Conservation (phyloP, 2,888 invertebrate species). For the Ormyrus nitidulus region DNA sequence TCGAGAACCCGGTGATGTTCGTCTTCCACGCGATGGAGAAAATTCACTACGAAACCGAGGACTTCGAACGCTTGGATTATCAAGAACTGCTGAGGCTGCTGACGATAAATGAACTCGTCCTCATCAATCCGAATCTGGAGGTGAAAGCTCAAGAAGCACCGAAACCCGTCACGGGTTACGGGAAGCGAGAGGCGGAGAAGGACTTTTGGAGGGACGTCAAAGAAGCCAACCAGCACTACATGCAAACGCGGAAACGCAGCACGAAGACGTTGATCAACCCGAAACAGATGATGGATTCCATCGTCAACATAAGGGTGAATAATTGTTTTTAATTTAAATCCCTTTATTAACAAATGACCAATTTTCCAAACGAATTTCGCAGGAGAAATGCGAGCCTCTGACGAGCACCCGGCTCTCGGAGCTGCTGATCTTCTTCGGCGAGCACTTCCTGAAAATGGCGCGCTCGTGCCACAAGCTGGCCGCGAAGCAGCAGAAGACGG, state of each 20-base stretch:
- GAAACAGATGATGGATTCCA: slow-evolving; percentile 65
- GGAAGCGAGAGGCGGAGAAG: background rate
- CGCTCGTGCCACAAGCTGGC: slow-evolving; percentile 80
- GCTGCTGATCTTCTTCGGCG: slow-evolving; percentile 83
- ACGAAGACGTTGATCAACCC: slow-evolving; percentile 66
- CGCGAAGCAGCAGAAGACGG: slow-evolving; percentile 79
- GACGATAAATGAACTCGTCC: slow-evolving; percentile 76
- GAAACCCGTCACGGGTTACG: background rate
- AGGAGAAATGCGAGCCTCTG: slow-evolving; percentile 75
- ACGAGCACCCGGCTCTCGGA: slow-evolving; percentile 80
- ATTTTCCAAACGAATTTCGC: slow-evolving; percentile 9
- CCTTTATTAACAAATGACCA: too few relatives aligned
- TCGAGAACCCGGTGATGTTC: slow-evolving; percentile 85
- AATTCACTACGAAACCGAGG: slow-evolving; percentile 78
- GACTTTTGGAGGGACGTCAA: slow-evolving; percentile 64
- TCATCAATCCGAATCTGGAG: slow-evolving; percentile 63
- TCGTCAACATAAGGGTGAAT: slow-evolving; percentile 70
- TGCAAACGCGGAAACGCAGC: slow-evolving; percentile 50
- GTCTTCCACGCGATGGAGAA: slow-evolving; percentile 83
- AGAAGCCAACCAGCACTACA: slow-evolving; percentile 56
- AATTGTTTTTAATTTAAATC: background rate
- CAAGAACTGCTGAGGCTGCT: slow-evolving; percentile 79
- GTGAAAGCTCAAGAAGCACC: background rate
- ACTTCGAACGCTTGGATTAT: slow-evolving; percentile 81
- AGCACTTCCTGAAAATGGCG: slow-evolving; percentile 84